A percentile compares a stretch with the other conserved stretches of the same genome.
phyloP scores from a whole-genome alignment of 53 echinoderm and acorn worm genomes.

The Echinarachnius parma region DNA sequence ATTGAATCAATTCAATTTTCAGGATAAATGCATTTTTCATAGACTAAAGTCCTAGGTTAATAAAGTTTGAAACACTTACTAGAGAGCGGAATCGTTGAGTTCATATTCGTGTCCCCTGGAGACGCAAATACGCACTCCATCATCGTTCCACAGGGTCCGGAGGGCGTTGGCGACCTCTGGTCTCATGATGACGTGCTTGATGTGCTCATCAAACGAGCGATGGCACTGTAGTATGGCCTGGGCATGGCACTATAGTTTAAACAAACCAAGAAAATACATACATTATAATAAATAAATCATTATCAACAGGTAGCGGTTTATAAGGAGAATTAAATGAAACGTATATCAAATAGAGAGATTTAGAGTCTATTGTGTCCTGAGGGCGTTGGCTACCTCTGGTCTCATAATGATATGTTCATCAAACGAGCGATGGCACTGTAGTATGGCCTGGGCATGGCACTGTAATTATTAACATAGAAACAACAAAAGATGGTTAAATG shows the following conservation, averaged over 20 bases:
- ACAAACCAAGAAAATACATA: too few species aligned
- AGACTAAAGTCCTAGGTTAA: too few species aligned
- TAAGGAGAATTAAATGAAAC: too few species aligned
- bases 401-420: slow-evolving; percentile 85
- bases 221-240: slow-evolving; percentile 93
- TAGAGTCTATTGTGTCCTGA: slow-evolving; percentile 88
- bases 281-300: too few species aligned
- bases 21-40: too few species aligned
- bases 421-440: slow-evolving; percentile 89
- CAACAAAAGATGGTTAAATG: too few species aligned
- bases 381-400: slow-evolving; percentile 68
- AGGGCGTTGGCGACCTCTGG: slow-evolving; percentile 73
- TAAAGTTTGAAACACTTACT: slow-evolving; percentile 81
- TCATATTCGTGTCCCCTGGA: slow-evolving; percentile 94
- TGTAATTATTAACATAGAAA: too few species aligned
- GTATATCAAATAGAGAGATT: too few species aligned
- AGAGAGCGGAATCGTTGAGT: slow-evolving; percentile 97
- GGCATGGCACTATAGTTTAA: slow-evolving; percentile 68
- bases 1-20: too few species aligned
- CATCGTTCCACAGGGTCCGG: slow-evolving; percentile 86
- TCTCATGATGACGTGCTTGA: slow-evolving; percentile 58
- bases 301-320: too few species aligned
- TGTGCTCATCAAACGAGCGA: slow-evolving; percentile 88
- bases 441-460: slow-evolving; percentile 90
- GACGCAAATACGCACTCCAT: slow-evolving; percentile 71